Percentiles rank a stretch among this genome's conserved stretches.
Evolutionary conservation across 2,888 invertebrate genomes (phyloP).

Genomic region (Tachina fera): DNA sequence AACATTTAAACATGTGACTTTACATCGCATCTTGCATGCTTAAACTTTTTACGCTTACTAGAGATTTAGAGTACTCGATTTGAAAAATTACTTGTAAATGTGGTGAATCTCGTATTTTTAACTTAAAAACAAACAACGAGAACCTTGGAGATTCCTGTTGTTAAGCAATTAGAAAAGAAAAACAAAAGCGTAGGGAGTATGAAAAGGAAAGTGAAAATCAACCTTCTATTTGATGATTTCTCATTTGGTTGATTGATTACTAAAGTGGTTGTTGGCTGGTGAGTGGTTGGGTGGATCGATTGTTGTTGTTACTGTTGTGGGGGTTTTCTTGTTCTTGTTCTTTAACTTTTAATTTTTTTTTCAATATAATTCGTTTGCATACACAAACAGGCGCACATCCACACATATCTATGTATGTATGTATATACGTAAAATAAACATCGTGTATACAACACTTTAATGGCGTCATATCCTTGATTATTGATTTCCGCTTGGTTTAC

Average conservation of each 20-base stretch:
- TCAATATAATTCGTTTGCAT: not conserved
- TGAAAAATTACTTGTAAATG: not conserved
- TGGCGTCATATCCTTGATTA: constrained; percentile 63
- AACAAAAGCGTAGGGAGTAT: not conserved
- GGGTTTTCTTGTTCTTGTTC: not conserved
- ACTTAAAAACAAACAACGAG: not conserved
- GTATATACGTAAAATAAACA: not conserved
- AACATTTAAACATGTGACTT: too few relatives aligned
- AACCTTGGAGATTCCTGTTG: constrained; percentile 10
- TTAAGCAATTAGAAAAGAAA: constrained; percentile 1
- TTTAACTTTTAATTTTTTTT: constrained; percentile 4
- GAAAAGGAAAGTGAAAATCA: constrained; percentile 21
- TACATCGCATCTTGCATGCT: too few relatives aligned
- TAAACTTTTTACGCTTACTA: too few relatives aligned
- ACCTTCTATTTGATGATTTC: constrained; percentile 30
- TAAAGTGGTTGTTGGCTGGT: constrained; percentile 21
- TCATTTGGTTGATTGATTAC: constrained; percentile 49
- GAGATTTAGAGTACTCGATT: too few relatives aligned
- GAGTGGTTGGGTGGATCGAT: constrained; percentile 15
- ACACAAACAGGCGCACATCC: not conserved
- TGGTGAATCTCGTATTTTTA: too few relatives aligned
- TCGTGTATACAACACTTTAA: constrained; percentile 23
- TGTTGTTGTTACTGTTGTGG: not conserved
- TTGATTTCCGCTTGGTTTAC: constrained; percentile 62
- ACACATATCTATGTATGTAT: too few relatives aligned